Percentiles rank a stretch among this genome's conserved stretches.
phyloP scores from a whole-genome alignment of 37 sponge, comb jelly and placozoan species.

The Oscarella lobularis region DNA sequence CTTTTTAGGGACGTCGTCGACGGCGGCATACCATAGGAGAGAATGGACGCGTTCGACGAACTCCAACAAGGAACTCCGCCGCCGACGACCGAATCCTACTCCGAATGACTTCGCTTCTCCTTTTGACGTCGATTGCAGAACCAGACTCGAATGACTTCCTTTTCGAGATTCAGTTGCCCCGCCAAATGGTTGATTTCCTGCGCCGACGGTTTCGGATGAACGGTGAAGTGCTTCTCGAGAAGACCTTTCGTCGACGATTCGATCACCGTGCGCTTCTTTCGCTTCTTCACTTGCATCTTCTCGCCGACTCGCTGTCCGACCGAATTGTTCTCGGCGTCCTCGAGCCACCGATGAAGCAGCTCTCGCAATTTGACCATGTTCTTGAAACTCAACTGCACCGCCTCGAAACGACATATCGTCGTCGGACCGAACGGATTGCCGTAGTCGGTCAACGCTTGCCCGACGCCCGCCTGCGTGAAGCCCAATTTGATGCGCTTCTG shows the following conservation, averaged over 20 bases:
- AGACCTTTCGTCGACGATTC: constrained; percentile 4
- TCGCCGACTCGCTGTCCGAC: neutral
- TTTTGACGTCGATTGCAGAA: constrained; percentile 74
- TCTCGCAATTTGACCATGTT: constrained; percentile 30
- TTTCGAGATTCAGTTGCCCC: constrained; percentile 22
- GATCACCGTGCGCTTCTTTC: constrained; percentile 33
- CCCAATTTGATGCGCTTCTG: constrained; percentile 21
- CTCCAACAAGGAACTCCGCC: no score
- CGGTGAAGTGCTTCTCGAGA: constrained; percentile 45
- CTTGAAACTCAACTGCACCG: constrained; percentile 21
- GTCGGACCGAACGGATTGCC: constrained; percentile 21
- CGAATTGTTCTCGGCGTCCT: constrained; percentile 19
- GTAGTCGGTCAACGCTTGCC: constrained; percentile 32
- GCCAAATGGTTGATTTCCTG: constrained; percentile 35
- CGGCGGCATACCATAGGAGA: no score
- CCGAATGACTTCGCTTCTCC: constrained; percentile 13
- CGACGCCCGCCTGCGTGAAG: constrained; percentile 55
- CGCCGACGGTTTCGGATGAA: constrained; percentile 36
- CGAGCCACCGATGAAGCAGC: constrained; percentile 38
- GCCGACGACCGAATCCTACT: no score
- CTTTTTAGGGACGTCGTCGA: no score
- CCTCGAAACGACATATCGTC: constrained; percentile 55
- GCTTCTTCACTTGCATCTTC: constrained; percentile 5
- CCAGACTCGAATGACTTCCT: constrained; percentile 73
- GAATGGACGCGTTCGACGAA: no score